Evolutionary conservation across 1,140 invertebrate genomes (phyloP), one percentile per base, ranked within the genome.

Genomic region (Condylostylus longicornis): DNA sequence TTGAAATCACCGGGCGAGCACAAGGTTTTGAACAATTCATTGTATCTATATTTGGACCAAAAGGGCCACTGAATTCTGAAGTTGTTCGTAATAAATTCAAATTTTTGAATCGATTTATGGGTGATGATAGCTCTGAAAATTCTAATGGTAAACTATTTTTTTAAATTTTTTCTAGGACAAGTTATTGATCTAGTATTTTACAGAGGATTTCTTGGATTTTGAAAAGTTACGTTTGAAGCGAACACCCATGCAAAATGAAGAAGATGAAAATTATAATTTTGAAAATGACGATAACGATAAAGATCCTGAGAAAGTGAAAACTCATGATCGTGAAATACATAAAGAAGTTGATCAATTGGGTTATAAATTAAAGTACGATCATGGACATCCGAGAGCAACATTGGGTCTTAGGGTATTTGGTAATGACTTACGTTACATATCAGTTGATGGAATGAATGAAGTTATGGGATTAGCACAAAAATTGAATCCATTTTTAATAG

Each of bases 11-110:
- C 41, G 72, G 78, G 12, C 69, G 87, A 22, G 66, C 77, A 7
- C 82, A 93, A 61, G 88, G 86, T 18, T 74, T 93, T 34, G 88
- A 95, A 54, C 70, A 74, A 42, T 77, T 87, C 49, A 69, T 85
- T 14, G 84, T 89, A 58, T 71, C 70, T 20, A 64, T 85, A 18
- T 88, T 94, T 49, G 82, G 80, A 1, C 72, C 76, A 0, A 70
- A 76, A 40, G 80, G 81, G 4, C 69, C 74, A 1, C 67, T 82
- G 3, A 79, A 69, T 42, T 69, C 71, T 18, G 66, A 74, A 30
- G 69, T 72, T 47, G 51, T 77, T 10, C 65, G 68, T 12, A 64
- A 73, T 40, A 71, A 72, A 46, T 54, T 79, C 0, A 58, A 73
- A 12, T 61, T 66, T 25, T 42, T 58, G 5, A 53, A 53, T 22